These are phyloP conservation scores for Dryobates pubescens DNA, from an alignment of 2,797 vertebrate species.

Conservation along the genomic window DNA sequence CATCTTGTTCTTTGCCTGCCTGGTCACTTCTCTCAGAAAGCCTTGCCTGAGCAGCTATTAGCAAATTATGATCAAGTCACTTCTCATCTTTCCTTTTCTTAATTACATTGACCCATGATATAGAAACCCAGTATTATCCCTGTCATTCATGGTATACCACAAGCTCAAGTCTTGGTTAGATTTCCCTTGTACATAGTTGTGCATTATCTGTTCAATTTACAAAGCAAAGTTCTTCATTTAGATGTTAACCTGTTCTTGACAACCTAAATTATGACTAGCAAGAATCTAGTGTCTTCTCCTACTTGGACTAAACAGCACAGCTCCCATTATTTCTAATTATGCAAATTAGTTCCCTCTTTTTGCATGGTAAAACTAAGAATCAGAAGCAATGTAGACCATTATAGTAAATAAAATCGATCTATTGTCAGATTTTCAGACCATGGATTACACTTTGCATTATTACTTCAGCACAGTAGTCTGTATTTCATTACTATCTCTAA, in stretches of 20 bases:
- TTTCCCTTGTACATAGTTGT: background rate
- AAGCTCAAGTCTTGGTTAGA: background rate
- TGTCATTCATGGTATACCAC: background rate
- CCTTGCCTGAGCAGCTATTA: background rate
- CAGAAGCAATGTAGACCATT: background rate
- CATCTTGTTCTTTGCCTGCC: background rate
- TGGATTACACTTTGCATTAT: background rate
- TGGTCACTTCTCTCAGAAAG: background rate
- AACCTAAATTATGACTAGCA: background rate
- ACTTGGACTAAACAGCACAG: background rate
- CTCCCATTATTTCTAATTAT: background rate
- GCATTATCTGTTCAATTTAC: background rate
- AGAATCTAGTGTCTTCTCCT: background rate
- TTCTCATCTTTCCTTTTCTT: background rate
- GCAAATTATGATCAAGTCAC: background rate
- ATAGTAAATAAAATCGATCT: background rate
- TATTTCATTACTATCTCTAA: background rate
- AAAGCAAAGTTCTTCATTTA: background rate
- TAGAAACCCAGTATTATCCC: background rate
- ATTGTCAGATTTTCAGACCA: background rate
- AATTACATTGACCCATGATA: background rate
- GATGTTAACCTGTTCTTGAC: background rate
- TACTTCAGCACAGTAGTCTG: background rate
- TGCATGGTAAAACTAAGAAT: background rate
- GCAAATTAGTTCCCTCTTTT: background rate